Conservation (phyloP, 1,140 invertebrate species). For the Pseudomyrmex pallidus region DNA sequence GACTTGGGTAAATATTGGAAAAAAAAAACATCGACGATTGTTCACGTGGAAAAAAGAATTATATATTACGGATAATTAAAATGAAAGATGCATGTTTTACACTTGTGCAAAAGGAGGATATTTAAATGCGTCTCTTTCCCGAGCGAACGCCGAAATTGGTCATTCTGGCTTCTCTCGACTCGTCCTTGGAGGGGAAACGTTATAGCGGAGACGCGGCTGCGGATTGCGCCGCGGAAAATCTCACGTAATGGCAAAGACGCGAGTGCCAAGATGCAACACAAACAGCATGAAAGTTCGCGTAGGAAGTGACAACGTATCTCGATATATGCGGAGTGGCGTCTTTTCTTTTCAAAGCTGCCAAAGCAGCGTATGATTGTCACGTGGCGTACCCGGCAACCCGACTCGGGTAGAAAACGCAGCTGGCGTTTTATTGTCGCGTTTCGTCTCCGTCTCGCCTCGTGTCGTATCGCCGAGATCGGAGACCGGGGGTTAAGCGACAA, state of each 20-base stretch:
- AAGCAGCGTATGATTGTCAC: constrained; percentile 64
- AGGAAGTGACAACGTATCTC: not conserved
- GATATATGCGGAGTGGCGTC: not conserved
- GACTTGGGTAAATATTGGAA: constrained; percentile 19
- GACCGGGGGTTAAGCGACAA: constrained; percentile 77
- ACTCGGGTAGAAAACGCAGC: constrained; percentile 65
- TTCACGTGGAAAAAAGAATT: too few relatives aligned
- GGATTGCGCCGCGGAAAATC: not conserved
- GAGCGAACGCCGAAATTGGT: not conserved
- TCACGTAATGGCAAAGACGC: not conserved
- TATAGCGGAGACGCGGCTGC: not conserved
- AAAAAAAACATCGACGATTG: not conserved
- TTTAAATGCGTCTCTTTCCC: not conserved
- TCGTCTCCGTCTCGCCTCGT: not conserved
- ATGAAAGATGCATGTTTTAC: not conserved
- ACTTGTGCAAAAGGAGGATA: too few relatives aligned
- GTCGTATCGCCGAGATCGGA: not conserved
- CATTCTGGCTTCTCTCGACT: not conserved
- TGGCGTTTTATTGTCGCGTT: constrained; percentile 71
- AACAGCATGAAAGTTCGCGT: not conserved
- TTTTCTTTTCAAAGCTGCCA: constrained; percentile 6
- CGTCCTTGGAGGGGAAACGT: too few relatives aligned
- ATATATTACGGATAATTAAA: not conserved
- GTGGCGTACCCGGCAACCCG: constrained; percentile 41
- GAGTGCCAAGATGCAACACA: not conserved